Base-by-base conservation (phyloP, 2,797 vertebrate genomes). In the Rhinichthys osculus region DNA sequence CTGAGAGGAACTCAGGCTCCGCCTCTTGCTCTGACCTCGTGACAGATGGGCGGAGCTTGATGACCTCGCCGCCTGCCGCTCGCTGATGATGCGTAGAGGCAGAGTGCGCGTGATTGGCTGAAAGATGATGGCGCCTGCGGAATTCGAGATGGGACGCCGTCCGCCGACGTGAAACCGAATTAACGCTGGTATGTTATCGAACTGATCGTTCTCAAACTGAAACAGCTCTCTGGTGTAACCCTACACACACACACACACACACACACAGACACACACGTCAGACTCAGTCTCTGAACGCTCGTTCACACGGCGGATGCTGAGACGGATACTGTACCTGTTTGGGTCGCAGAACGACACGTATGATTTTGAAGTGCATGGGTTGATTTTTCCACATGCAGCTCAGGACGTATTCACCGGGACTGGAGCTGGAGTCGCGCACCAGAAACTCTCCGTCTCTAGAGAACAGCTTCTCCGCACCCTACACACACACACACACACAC, bases 191-290 rank as follows among this genome's bases (percentile, higher is more conserved):
- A 97, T 90, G 19, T 94, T 97, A 91, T 96, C 94, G 47, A 97
- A 98, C 86, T 94, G 96, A 78, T 98, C 97, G 71, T 96, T 95
- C 90, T 98, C 97, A 27, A 98, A 96, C 92, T 98, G 97, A 92
- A 96, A 98, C 86, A 97, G 94, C 87, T 95, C 95, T 38, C 94
- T 88, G 4, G 96, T 92, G 90, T 95, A 94, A 62, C 97, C 97
- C 92, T 96, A 87, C 42, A 92, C 1, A 69, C 84, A 89, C 69
- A 86, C 62, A 87, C 42, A 92, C 1, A 69, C 84, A 89, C 62
- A 84, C 79, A 83, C 27, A 89, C 62, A 84, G 76, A 83, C 27
- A 27, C 27, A 27, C 70, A 40, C 19, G 21, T 62, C 27, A 72
- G 44, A 57, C 19, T 62, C 69, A 76, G 21, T 7, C 57, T 54